A percentile compares a stretch with the other conserved stretches of the same genome.
Conservation (phyloP, 2,888 invertebrate genomes). For the Drosophila nr. perissopoda region DNA sequence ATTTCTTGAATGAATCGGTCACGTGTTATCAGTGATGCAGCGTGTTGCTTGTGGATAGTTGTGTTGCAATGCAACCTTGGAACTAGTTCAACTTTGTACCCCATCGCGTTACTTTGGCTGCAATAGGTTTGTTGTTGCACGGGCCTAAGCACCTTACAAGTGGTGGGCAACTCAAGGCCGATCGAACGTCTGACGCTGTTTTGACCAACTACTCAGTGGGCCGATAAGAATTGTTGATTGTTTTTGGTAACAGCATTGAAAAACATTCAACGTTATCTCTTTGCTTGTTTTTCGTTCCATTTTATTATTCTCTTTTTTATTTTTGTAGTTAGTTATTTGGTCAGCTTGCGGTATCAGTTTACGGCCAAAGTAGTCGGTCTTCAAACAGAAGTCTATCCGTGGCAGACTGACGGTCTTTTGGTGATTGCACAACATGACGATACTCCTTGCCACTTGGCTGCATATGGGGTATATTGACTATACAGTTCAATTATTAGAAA, state of each 20-base stretch:
- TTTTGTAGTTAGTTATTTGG: slow-evolving; percentile 21
- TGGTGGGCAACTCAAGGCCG: slow-evolving; percentile 40
- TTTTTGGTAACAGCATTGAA: slow-evolving; percentile 32
- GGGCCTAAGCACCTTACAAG: slow-evolving; percentile 4
- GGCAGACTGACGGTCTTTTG: slow-evolving; percentile 39
- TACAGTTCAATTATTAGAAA: neutral
- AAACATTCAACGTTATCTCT: slow-evolving; percentile 45
- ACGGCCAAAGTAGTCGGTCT: slow-evolving; percentile 30
- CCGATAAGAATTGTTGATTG: slow-evolving; percentile 27
- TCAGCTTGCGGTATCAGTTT: slow-evolving; percentile 33
- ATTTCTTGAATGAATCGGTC: slow-evolving; percentile 32
- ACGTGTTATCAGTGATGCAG: slow-evolving; percentile 70
- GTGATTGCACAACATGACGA: slow-evolving; percentile 9
- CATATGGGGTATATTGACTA: slow-evolving; percentile 22
- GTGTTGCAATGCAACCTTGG: slow-evolving; percentile 14
- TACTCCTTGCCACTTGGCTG: neutral
- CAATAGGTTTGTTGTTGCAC: neutral
- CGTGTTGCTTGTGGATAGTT: slow-evolving; percentile 46
- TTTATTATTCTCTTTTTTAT: slow-evolving; percentile 19
- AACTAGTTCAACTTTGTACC: slow-evolving; percentile 46
- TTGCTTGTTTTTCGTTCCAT: slow-evolving; percentile 14
- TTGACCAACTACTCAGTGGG: slow-evolving; percentile 19
- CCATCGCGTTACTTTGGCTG: slow-evolving; percentile 30
- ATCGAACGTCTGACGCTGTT: slow-evolving; percentile 9
- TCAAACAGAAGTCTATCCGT: slow-evolving; percentile 25